Percentiles rank a stretch among this genome's conserved stretches.
Evolutionary conservation across 2,888 invertebrate species (phyloP).

Genomic region (Psococerastis gibbosa): DNA sequence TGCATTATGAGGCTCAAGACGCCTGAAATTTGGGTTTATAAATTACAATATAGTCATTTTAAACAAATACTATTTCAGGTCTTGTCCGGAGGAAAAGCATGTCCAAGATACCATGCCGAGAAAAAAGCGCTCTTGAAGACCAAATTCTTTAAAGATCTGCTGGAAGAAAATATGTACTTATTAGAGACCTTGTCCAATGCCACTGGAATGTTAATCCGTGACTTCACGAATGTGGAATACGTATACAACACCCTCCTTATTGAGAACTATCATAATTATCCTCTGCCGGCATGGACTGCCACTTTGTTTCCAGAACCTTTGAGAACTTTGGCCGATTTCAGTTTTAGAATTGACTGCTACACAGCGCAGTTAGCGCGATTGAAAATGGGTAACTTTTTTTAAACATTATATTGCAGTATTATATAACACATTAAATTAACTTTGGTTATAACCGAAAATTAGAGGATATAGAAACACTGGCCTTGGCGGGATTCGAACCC

Average conservation of each 20-base stretch:
- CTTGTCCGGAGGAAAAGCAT: not conserved
- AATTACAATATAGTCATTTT: too few relatives aligned
- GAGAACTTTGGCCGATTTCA: constrained; percentile 36
- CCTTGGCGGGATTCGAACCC: too few relatives aligned
- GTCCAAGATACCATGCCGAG: not conserved
- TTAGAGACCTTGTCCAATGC: not conserved
- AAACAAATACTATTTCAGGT: constrained; percentile 5
- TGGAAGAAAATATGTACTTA: not conserved
- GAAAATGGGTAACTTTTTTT: constrained; percentile 24
- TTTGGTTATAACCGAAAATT: too few relatives aligned
- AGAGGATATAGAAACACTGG: too few relatives aligned
- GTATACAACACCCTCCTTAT: constrained; percentile 49
- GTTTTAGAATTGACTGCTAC: constrained; percentile 25
- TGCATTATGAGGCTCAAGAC: too few relatives aligned
- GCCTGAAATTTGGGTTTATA: too few relatives aligned
- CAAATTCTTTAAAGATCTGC: not conserved
- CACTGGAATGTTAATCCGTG: not conserved
- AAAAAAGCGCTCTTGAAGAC: not conserved
- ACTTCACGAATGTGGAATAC: constrained; percentile 32
- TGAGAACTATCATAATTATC: constrained; percentile 30
- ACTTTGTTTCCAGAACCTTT: constrained; percentile 45
- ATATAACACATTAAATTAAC: too few relatives aligned
- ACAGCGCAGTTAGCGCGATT: constrained; percentile 26
- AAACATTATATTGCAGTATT: too few relatives aligned
- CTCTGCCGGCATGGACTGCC: constrained; percentile 45